Base-by-base conservation (phyloP, 2,113 vertebrate species). In the Erinaceus europaeus region DNA sequence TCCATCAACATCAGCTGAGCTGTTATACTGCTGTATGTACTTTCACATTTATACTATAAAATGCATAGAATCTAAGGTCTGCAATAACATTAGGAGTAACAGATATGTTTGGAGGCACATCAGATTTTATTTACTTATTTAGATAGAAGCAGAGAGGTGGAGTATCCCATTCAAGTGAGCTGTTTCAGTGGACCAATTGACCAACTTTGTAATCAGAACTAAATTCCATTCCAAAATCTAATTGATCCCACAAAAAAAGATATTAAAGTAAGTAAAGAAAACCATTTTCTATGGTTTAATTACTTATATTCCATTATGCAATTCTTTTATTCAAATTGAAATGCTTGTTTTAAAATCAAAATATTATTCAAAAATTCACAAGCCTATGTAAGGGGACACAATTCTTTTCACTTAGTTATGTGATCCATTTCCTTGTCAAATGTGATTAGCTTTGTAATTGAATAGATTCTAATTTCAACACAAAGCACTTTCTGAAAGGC, bases 401-500 rank as follows among this genome's bases (percentile, higher is more conserved):
- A 67, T 50, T 78, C 12, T 89, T 74, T 86, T 48, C 55, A 81
- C 38, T 90, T 76, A 57, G 10, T 78, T 62, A 78, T 13, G 5
- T 32, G 36, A 52, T 40, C 20, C 57, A 11, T 79, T 89, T 82
- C 62, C 82, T 67, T 85, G 78, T 78, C 46, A 40, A 75, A 36
- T 40, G 5, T 90, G 83, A 82, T 64, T 82, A 79, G 32, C 50
- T 55, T 20, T 27, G 12, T 80, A 85, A 76, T 61, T 53, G 40
- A 79, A 72, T 38, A 79, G 48, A 83, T 82, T 90, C 92, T 93
- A 32, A 79, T 75, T 82, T 89, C 34, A 64, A 62, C 20, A n/a
- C 32, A 65, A 91, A 67, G 18, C 23, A 52, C 29, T 78, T 75
- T 92, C 25, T 79, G 36, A 82, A 87, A 76, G 48, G 77, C n/a